Evolutionary conservation across 2,113 vertebrate species (phyloP), one percentile per base, ranked within the genome.

Genomic region (Pseudorectes ferrugineus): DNA sequence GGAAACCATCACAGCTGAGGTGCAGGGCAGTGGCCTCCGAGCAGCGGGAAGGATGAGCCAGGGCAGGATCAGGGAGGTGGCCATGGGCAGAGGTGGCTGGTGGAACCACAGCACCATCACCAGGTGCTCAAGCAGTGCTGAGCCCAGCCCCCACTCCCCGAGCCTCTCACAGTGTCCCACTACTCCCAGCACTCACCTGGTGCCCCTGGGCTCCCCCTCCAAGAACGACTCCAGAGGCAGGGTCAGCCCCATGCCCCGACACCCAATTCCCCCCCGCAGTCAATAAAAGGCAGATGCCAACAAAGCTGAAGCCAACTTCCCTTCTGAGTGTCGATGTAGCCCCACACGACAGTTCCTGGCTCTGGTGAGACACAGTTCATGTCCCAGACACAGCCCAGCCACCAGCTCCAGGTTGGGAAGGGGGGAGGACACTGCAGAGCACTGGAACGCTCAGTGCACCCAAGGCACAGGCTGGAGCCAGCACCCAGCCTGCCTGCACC

Each of bases 251-350:
- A 0, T 3, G 2, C 42, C 89, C 81, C 5, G 0, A 45, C 42
- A 61, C 72, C 76, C 84, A 17, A 11, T 33, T 71, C 29, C 24
- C 85, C 81, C 29, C 10, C 0, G 38, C 93, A 84, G 73, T 76
- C 84, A 96, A 96, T 95, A 96, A 96, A 96, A 70, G 89, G 95
- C 87, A 93, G 73, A 94, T 94, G 89, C 89, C 95, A 85, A 96
- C 2, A 0, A 93, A 92, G 91, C 61, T 8, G 14, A 65, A 93
- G 79, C 83, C 3, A 59, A 23, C 3, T 40, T 38, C 33, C 59
- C 9, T 49, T 40, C 10, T 6, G 31, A 71, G 18, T 35, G 24
- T 36, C 22, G 13, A 3, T 17, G 1, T 14, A 52, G 38, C 48
- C 31, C 35, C 19, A 16, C 6, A n/a, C 2, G 2, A 2, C 35